phyloP scores from a whole-genome alignment of 2,113 vertebrate species.

The Phyllopteryx taeniolatus region DNA sequence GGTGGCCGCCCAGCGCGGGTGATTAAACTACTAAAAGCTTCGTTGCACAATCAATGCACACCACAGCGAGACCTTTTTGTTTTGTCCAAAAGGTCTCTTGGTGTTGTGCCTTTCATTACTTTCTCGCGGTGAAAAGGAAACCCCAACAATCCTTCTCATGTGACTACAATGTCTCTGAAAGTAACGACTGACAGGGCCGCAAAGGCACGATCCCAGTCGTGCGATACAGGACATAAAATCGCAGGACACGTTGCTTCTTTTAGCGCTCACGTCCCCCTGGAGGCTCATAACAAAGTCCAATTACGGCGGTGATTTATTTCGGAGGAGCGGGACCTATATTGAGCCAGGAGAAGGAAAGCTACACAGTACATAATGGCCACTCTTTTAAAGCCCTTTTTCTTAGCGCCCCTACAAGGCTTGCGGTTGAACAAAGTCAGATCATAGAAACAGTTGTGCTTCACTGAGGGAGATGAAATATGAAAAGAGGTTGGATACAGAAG shows the following conservation, averaged over 20 bases:
- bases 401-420: conserved; percentile 33
- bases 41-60: conserved; percentile 46
- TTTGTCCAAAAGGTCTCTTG: conserved; percentile 27
- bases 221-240: conserved; percentile 48
- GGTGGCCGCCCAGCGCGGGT: conserved; percentile 21
- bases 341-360: conserved; percentile 41
- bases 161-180: conserved; percentile 3
- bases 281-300: conserved; percentile 63
- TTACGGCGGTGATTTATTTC: conserved; percentile 65
- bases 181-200: conserved; percentile 27
- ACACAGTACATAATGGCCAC: conserved; percentile 42
- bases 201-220: conserved; percentile 45
- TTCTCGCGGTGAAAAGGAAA: not conserved
- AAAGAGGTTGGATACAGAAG: conserved; percentile 35
- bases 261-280: conserved; percentile 47
- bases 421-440: conserved; percentile 50
- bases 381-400: conserved; percentile 65
- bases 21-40: conserved; percentile 58
- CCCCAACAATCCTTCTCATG: conserved; percentile 7
- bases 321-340: conserved; percentile 51
- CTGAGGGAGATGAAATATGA: conserved; percentile 54
- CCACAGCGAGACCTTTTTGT: conserved; percentile 17
- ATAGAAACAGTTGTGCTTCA: conserved; percentile 66
- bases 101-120: conserved; percentile 14
- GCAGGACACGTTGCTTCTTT: conserved; percentile 42